Percentiles rank a stretch among this genome's conserved stretches.
Conservation (phyloP, 2,888 invertebrate genomes). For the Hesperia comma region DNA sequence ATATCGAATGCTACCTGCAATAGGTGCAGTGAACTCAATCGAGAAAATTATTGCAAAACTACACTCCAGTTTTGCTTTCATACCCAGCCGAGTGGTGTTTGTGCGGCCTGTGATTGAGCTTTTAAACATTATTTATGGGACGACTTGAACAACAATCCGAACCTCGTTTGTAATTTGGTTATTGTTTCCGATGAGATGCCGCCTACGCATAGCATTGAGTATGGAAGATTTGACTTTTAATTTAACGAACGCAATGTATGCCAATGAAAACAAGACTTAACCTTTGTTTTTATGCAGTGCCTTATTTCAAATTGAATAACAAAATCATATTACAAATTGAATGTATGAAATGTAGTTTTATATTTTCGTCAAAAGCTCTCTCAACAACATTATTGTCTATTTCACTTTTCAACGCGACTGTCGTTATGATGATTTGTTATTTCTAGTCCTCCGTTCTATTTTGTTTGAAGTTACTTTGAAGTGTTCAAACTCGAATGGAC, state of each 20-base stretch:
- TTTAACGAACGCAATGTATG: neutral
- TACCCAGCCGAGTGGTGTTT: slow-evolving; percentile 26
- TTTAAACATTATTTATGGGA: slow-evolving; percentile 16
- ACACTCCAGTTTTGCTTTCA: slow-evolving; percentile 44
- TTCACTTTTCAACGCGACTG: neutral
- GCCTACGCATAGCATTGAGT: no score
- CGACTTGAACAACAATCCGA: neutral
- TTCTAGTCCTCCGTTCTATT: slow-evolving; percentile 3
- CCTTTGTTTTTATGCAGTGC: neutral
- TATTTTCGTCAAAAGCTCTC: neutral
- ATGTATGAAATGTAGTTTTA: neutral
- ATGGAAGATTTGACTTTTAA: no score
- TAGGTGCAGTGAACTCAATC: slow-evolving; percentile 61
- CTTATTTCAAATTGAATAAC: neutral
- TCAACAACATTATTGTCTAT: neutral
- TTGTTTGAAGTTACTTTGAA: slow-evolving; percentile 2
- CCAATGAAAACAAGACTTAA: neutral
- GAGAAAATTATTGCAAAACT: slow-evolving; percentile 53
- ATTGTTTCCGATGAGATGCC: neutral
- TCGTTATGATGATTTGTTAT: neutral
- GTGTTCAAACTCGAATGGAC: neutral
- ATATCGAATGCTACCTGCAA: slow-evolving; percentile 67
- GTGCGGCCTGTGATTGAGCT: slow-evolving; percentile 13
- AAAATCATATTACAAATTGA: neutral
- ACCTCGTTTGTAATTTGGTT: neutral